Evolutionary conservation across 1,140 invertebrate genomes (phyloP).

Genomic region (Bombus sylvicola): DNA sequence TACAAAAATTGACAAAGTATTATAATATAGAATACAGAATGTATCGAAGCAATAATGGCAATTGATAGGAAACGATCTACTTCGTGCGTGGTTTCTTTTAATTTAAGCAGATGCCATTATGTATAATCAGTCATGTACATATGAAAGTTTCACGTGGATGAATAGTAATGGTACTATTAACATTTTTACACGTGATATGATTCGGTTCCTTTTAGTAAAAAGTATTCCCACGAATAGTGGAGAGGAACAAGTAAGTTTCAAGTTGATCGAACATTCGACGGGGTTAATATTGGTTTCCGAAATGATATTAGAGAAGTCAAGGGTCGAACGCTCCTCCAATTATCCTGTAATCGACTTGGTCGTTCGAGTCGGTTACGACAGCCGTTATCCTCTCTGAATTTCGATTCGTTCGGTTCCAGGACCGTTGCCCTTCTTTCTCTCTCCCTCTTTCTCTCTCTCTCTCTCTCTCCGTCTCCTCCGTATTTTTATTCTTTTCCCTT

Average conservation of each 20-base stretch:
- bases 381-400: slow-evolving; percentile 46
- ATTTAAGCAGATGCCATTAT: neutral
- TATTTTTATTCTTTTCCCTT: neutral
- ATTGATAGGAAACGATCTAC: neutral
- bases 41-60: neutral
- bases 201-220: neutral
- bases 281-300: slow-evolving; percentile 22
- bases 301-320: slow-evolving; percentile 47
- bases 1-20: neutral
- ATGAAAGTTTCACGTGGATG: too few species aligned
- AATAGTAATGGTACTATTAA: neutral
- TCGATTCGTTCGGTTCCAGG: slow-evolving; percentile 23
- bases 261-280: slow-evolving; percentile 36
- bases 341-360: slow-evolving; percentile 43
- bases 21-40: neutral
- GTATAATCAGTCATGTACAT: neutral
- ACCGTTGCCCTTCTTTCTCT: slow-evolving; percentile 8
- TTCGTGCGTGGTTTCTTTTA: neutral
- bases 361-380: slow-evolving; percentile 37
- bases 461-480: neutral
- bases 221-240: neutral
- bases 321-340: slow-evolving; percentile 39
- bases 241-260: slow-evolving; percentile 7
- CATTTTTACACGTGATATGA: neutral
- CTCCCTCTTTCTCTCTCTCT: slow-evolving; percentile 3